Base-by-base conservation (phyloP, 2,888 invertebrate genomes). In the Ennomos fuscantarius region DNA sequence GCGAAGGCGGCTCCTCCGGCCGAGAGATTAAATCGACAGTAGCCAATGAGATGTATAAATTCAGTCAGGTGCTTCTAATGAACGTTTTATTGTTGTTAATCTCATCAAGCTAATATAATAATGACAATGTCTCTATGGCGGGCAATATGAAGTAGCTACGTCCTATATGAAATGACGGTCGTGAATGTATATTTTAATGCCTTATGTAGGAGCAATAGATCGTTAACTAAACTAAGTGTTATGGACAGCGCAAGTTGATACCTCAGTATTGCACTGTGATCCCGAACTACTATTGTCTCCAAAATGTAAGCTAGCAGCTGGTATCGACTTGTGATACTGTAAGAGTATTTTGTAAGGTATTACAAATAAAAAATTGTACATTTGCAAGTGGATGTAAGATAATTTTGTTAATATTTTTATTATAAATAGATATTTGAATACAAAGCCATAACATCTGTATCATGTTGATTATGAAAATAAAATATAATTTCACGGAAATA, bases 391-490 rank as follows among this genome's bases (percentile, higher is more conserved):
- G 80, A 87, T 91, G 89, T 92, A 91, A 91, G 87, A 91, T 92
- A 90, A 89, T 89, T 68, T 90, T 90, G 91, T 92, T 91, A 89
- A 91, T 90, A 91, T 89, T 91, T 90, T 91, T 90, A 91, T 87
- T 89, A 88, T 86, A 83, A 58, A 87, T 88, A 89, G 84, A 88
- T 62, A 88, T 90, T 90, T 90, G 85, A 89, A 89, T 89, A 89
- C 84, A 87, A 90, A 90, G 89, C 90, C 90, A 89, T 91, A 90
- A 89, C 89, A 89, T 88, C 89, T 91, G 91, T 91, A 90, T 89
- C 87, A 88, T 89, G 90, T 91, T 91, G 87, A 87, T 84, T 85
- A 88, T 87, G 82, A 88, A 83, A 88, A 88, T 89, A 89, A 89
- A 91, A 87, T 87, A 82, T 85, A 80, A 86, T 81, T 81, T 86